Base-by-base conservation (phyloP, 1,140 invertebrate genomes). In the Dufourea novaeangliae region DNA sequence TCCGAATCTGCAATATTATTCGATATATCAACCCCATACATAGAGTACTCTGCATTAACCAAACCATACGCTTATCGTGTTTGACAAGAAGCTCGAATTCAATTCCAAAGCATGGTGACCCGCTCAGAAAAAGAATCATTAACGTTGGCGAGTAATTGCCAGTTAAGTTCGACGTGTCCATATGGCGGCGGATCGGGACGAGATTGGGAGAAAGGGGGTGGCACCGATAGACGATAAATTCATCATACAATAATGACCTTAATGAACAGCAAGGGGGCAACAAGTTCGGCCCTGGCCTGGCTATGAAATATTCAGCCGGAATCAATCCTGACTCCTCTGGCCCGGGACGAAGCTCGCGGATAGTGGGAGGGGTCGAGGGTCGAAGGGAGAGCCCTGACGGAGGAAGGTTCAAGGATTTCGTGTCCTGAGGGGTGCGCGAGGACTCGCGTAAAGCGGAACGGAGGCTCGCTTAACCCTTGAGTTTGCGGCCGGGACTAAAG, bases 401-500 rank as follows among this genome's bases (percentile, higher is more conserved):
- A 61, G 29, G 79, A 71, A 78, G 74, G 85, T 67, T 78, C 39
- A 74, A 80, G 84, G 75, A 79, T 82, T 81, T 82, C 71, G 84
- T 86, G 75, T 87, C 69, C 75, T 85, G 85, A 83, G 83, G 80
- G 72, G 69, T 61, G 75, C 73, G 63, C 56, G 79, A 79, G 62
- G 87, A 86, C 87, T 86, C 83, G 83, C 76, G 88, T 87, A 87
- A 87, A 90, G 86, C 88, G 88, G 87, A 86, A 88, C 87, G 87
- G 89, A 90, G 88, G 83, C 88, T 86, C 87, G 89, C 90, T 92
- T 92, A 92, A 92, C 91, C 91, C 91, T 92, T 91, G 90, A 92
- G 91, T 89, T 92, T 90, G 90, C 82, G 90, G 90, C 85, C 84
- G 82, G 81, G 87, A 77, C 88, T 92, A 92, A 92, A 92, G 90